These are phyloP conservation scores for Brachionus angularis DNA, from an alignment of 1,140 invertebrate species.

Conservation along the genomic window DNA sequence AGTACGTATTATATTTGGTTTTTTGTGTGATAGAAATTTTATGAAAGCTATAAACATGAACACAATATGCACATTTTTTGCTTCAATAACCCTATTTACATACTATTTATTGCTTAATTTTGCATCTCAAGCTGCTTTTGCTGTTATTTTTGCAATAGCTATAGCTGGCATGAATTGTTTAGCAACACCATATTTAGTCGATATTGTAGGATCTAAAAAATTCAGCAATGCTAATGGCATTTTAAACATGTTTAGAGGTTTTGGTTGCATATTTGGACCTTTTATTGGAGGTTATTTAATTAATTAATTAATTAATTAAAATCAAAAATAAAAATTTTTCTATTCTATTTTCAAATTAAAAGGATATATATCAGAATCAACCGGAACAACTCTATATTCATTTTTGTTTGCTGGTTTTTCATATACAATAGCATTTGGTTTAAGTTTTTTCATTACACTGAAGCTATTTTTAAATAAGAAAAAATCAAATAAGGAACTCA, in stretches of 20 bases:
- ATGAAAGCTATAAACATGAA: slow-evolving; percentile 33
- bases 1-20: slow-evolving; percentile 61
- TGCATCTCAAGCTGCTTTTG: background rate
- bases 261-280: slow-evolving; percentile 23
- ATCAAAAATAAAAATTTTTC: too few relatives aligned
- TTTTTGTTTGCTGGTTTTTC: slow-evolving; percentile 6
- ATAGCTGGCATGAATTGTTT: slow-evolving; percentile 34
- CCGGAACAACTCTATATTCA: background rate
- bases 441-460: background rate
- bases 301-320: background rate
- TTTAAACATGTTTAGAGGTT: slow-evolving; percentile 19
- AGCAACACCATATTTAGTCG: slow-evolving; percentile 24
- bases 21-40: slow-evolving; percentile 62
- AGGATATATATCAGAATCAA: slow-evolving; percentile 8
- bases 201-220: slow-evolving; percentile 12
- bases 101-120: slow-evolving; percentile 14
- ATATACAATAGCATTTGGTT: background rate
- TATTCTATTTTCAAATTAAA: background rate
- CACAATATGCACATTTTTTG: background rate
- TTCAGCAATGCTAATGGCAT: slow-evolving; percentile 23
- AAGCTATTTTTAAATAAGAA: background rate
- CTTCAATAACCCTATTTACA: background rate
- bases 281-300: slow-evolving; percentile 13
- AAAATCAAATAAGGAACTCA: background rate
- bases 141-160: slow-evolving; percentile 16